phyloP scores from a whole-genome alignment of 1,140 invertebrate genomes.

The Dermatophagoides farinae region DNA sequence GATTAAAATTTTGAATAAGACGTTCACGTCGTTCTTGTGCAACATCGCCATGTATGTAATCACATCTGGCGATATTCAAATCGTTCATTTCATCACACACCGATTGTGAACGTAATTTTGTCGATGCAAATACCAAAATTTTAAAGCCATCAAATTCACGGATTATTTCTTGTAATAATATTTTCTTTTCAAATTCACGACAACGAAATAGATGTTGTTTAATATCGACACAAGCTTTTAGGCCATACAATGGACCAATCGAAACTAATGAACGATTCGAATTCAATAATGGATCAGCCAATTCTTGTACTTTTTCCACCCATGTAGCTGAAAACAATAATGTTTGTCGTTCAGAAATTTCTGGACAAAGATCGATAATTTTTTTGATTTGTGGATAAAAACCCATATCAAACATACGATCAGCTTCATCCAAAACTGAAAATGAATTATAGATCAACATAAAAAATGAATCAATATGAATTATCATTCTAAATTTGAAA shows the following conservation, averaged over 20 bases:
- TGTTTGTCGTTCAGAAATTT: constrained; percentile 15
- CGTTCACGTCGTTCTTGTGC: constrained; percentile 31
- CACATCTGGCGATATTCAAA: constrained; percentile 31
- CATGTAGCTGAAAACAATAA: constrained; percentile 22
- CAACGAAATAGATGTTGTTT: constrained; percentile 5
- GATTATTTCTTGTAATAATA: constrained; percentile 25
- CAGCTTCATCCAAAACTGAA: constrained; percentile 26
- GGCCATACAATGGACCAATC: constrained; percentile 44
- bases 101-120: constrained; percentile 36
- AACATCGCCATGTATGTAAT: constrained; percentile 34
- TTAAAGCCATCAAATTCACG: constrained; percentile 36
- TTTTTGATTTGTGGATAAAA: constrained; percentile 11
- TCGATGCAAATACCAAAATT: constrained; percentile 40
- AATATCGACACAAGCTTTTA: constrained; percentile 19
- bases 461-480: neutral
- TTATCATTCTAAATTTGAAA: neutral
- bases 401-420: constrained; percentile 24
- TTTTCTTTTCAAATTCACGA: constrained; percentile 15
- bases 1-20: constrained; percentile 32
- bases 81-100: constrained; percentile 30
- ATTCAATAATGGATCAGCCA: constrained; percentile 34
- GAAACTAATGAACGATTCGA: constrained; percentile 36
- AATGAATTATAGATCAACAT: neutral
- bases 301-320: constrained; percentile 36
- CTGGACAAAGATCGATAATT: constrained; percentile 22